Base-by-base conservation (phyloP, 2,888 invertebrate genomes). In the Ethmia dodecea region DNA sequence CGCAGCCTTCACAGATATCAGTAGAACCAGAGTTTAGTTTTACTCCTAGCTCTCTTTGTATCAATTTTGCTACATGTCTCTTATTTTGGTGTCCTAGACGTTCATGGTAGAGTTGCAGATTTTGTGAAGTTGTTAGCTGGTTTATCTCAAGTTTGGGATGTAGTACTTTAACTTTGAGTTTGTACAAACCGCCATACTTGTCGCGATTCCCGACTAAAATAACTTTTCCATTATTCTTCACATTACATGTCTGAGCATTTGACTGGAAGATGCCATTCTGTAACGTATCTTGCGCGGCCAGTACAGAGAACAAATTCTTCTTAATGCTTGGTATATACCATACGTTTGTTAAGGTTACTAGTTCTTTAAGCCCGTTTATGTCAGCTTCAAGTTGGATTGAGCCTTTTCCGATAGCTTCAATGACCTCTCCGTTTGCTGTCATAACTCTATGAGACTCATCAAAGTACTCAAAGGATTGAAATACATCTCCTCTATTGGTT, bases 1-100 rank as follows among this genome's bases (percentile, higher is more conserved):
- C 31, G 26, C 42, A 45, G 3, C 40, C 38, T 18, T 31, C 32
- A 25, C 45, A 45, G 20, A 40, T 8, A 13, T 37, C 35, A 13
- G 15, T 11, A 14, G 11, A 9, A 14, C 13, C 6, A 6, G 5
- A 2, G n/a, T 28, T 29, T 1, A 25, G 10, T 24, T 33, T 40
- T 2, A 43, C 24, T 1, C 29, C 38, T 13, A 43, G 35, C 12
- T 43, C 38, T 12, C 16, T 8, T 35, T 38, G 22, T n/a, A 40
- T 27, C 0, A 40, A 1, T 11, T 30, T 31, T 13, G 33, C 35
- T 1, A 41, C 28, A 31, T 38, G 39, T 14, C 13, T 28, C 22
- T 43, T 40, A 32, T 33, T 34, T 27, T 42, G 38, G 13, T 42
- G 42, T 15, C 24, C 38, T 2, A 38, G 10, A 12, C 37, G 10